A percentile compares a stretch with the other conserved stretches of the same genome.
phyloP scores from a whole-genome alignment of 35 echinoderm and acorn worm genomes.

The Hemicentrotus pulcherrimus region DNA sequence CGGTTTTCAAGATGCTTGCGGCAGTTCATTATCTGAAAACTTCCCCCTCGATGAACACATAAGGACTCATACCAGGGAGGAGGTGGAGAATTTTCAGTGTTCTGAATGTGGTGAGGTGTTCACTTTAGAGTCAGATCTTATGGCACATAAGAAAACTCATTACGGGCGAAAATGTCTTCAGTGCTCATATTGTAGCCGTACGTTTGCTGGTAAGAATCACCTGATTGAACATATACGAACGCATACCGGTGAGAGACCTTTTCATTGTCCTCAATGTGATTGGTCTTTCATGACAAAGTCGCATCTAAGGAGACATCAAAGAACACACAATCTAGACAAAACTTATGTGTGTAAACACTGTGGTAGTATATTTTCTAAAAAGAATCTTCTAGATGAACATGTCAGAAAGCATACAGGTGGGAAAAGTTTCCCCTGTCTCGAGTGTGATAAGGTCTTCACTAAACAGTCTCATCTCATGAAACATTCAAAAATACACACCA shows the following conservation, averaged over 20 bases:
- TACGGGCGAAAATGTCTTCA: not conserved
- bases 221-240: not conserved
- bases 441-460: not conserved
- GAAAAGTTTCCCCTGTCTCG: not conserved
- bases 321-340: not conserved
- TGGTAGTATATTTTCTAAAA: too few relatives aligned
- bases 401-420: too few relatives aligned
- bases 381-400: too few relatives aligned
- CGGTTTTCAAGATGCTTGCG: not conserved
- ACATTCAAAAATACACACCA: not conserved
- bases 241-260: not conserved
- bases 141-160: not conserved
- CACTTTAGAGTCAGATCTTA: not conserved
- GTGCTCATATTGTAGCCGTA: not conserved
- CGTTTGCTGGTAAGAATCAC: not conserved
- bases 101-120: not conserved
- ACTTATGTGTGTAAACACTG: too few relatives aligned
- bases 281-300: constrained; percentile 6
- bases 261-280: not conserved
- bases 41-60: not conserved
- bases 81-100: not conserved
- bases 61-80: not conserved
- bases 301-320: not conserved
- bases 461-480: not conserved
- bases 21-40: not conserved